Conservation (phyloP, 2,888 invertebrate genomes). For the Orthonevra nobilis region DNA sequence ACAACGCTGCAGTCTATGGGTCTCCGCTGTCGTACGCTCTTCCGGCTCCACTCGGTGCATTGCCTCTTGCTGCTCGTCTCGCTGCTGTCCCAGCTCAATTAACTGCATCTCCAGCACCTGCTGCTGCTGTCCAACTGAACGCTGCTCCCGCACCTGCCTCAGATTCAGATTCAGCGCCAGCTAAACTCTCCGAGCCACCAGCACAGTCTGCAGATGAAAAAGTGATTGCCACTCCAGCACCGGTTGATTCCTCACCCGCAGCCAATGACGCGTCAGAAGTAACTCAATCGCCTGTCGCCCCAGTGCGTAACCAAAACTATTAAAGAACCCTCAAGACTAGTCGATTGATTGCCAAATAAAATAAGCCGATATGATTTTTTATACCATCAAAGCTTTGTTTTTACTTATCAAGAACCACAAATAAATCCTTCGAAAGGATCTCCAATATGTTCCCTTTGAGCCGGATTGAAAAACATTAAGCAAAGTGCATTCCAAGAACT, state of each 20-base stretch:
- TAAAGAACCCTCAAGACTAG: conserved; percentile 46
- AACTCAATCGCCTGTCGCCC: conserved; percentile 50
- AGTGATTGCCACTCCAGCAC: conserved; percentile 35
- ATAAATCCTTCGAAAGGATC: too few species aligned
- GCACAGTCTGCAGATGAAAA: conserved; percentile 3
- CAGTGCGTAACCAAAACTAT: conserved; percentile 22
- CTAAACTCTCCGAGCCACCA: conserved; percentile 18
- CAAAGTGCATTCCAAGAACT: too few species aligned
- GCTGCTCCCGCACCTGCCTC: background rate
- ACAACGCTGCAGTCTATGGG: conserved; percentile 22
- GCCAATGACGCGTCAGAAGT: conserved; percentile 6
- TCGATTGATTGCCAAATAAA: conserved; percentile 55
- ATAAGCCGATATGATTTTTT: too few species aligned
- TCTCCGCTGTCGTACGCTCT: conserved; percentile 33
- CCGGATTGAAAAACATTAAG: too few species aligned
- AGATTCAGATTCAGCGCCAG: conserved; percentile 33
- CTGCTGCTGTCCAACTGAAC: background rate
- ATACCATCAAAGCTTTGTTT: background rate
- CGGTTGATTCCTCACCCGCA: conserved; percentile 31
- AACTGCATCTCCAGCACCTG: conserved; percentile 30
- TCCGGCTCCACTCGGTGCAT: conserved; percentile 18
- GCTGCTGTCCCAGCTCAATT: conserved; percentile 5
- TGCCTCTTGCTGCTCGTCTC: conserved; percentile 9
- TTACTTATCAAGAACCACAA: too few species aligned
- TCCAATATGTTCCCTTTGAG: too few species aligned